Evolutionary conservation across 2,113 vertebrate species (phyloP).

Genomic region (Camarhynchus parvulus): DNA sequence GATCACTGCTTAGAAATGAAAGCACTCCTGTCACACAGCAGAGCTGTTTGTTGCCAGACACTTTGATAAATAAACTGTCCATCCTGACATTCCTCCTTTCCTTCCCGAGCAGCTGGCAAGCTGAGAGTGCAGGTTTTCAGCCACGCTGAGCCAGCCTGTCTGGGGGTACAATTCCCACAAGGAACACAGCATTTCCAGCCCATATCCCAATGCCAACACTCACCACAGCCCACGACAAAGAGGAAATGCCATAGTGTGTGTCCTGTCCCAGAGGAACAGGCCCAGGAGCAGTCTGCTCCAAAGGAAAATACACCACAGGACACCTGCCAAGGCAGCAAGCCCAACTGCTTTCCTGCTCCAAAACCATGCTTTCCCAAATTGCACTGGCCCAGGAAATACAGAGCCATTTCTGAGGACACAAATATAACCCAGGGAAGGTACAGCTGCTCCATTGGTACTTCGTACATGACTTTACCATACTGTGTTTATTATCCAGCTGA

Average conservation of each 20-base stretch:
- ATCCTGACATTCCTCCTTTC: not conserved
- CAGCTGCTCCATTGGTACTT: not conserved
- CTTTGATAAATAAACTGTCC: not conserved
- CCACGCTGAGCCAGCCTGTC: not conserved
- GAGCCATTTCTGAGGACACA: not conserved
- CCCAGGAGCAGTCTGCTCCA: not conserved
- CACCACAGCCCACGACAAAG: not conserved
- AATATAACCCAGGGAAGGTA: not conserved
- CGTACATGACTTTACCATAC: not conserved
- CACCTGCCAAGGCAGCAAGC: not conserved
- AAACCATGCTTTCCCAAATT: not conserved
- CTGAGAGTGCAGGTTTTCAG: not conserved
- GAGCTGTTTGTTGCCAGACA: not conserved
- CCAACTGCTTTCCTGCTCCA: not conserved
- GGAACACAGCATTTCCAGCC: not conserved
- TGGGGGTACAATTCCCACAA: not conserved
- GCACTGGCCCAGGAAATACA: not conserved
- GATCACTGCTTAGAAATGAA: not conserved
- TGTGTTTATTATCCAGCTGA: fast-evolving
- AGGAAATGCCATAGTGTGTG: not conserved
- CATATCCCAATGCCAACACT: fast-evolving
- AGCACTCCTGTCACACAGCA: not conserved
- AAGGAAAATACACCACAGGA: not conserved
- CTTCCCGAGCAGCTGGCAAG: not conserved
- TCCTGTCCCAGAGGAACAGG: not conserved